These are phyloP conservation scores for Columba janthina DNA, from an alignment of 2,113 vertebrate species.

Conservation along the genomic window DNA sequence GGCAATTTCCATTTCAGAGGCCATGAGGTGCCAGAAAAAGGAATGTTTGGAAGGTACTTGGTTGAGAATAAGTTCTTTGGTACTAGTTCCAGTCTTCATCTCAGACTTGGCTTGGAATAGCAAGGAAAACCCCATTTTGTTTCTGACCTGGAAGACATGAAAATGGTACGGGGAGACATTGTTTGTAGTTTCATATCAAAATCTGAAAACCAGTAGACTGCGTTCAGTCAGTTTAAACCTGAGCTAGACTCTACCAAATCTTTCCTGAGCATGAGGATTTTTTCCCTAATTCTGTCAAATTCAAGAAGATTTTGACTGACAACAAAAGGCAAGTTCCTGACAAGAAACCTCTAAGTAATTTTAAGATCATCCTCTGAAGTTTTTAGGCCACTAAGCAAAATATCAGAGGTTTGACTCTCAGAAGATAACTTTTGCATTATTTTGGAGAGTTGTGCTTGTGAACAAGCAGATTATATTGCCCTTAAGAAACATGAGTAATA, in stretches of 20 bases:
- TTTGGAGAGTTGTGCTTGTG: neutral
- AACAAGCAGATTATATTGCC: neutral
- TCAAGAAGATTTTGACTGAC: neutral
- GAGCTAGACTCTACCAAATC: neutral
- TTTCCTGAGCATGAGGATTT: neutral
- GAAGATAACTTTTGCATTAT: neutral
- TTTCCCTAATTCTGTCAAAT: neutral
- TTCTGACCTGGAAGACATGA: neutral
- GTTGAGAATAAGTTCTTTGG: neutral
- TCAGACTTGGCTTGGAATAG: neutral
- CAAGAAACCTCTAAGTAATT: neutral
- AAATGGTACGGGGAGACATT: accelerated
- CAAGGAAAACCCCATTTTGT: neutral
- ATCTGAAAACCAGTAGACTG: neutral
- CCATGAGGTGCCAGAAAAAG: neutral
- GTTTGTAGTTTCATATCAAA: neutral
- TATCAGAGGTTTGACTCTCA: neutral
- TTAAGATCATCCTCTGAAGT: neutral
- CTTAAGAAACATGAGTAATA: neutral
- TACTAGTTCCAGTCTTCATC: neutral
- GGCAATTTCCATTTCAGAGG: neutral
- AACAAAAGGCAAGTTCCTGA: neutral
- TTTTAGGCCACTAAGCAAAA: neutral
- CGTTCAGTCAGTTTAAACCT: neutral
- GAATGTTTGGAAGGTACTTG: neutral